A percentile compares a stretch with the other conserved stretches of the same genome.
Conservation (phyloP, 1,140 invertebrate genomes). For the Adelges cooleyi region DNA sequence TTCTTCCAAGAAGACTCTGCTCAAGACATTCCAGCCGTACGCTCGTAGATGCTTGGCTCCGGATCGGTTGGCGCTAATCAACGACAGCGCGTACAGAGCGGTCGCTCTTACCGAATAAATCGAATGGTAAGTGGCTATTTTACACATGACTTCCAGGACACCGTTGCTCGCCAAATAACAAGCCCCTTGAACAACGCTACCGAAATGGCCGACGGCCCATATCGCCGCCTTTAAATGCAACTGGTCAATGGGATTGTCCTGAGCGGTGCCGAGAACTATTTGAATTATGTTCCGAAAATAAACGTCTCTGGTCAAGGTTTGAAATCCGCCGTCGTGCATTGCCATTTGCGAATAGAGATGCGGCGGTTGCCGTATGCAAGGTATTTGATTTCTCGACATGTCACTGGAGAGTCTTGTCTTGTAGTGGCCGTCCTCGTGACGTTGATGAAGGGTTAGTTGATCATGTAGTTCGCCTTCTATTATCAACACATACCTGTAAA, state of each 20-base stretch:
- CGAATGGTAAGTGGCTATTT: constrained; percentile 60
- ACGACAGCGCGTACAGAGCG: constrained; percentile 72
- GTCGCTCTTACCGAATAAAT: constrained; percentile 81
- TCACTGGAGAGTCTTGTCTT: constrained; percentile 36
- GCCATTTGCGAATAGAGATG: constrained; percentile 83
- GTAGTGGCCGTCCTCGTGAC: constrained; percentile 67
- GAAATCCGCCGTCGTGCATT: constrained; percentile 56
- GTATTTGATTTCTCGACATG: constrained; percentile 17
- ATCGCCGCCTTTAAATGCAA: constrained; percentile 73
- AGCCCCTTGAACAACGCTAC: constrained; percentile 59
- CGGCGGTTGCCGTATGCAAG: constrained; percentile 57
- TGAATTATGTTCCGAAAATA: constrained; percentile 40
- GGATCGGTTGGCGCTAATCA: constrained; percentile 66
- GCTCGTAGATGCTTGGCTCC: constrained; percentile 64
- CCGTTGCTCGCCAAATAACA: constrained; percentile 52
- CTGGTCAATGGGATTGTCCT: constrained; percentile 1
- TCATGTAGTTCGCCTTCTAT: constrained; percentile 81
- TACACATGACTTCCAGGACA: constrained; percentile 49
- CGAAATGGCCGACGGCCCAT: constrained; percentile 78
- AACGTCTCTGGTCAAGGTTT: constrained; percentile 35
- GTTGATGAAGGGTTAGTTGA: constrained; percentile 69
- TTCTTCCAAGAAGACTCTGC: constrained; percentile 43
- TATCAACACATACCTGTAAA: constrained; percentile 67
- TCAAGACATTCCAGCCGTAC: constrained; percentile 28
- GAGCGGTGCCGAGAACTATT: constrained; percentile 34